phyloP scores from a whole-genome alignment of 2,888 invertebrate genomes.

The Lasioglossum pauxillum region DNA sequence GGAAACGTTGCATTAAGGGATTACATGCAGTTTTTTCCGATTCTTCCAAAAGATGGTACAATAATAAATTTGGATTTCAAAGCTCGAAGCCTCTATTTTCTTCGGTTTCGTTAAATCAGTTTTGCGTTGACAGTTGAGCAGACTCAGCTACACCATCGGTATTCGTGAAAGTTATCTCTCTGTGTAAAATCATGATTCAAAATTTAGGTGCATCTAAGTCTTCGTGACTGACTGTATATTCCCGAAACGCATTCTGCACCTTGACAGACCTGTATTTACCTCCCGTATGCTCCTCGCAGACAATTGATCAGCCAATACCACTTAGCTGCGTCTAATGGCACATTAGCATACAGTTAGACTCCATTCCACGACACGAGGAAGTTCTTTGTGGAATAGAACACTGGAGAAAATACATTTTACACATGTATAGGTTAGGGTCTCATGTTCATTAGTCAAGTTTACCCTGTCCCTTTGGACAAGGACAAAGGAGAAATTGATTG shows the following conservation, averaged over 20 bases:
- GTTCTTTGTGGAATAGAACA: neutral
- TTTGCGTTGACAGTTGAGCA: no score
- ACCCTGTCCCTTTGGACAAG: neutral
- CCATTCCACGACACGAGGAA: neutral
- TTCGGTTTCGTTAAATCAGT: no score
- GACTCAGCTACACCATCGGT: no score
- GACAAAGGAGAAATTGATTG: conserved; percentile 8
- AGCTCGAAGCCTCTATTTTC: neutral
- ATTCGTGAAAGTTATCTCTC: no score
- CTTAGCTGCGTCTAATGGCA: neutral
- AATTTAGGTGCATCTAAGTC: neutral
- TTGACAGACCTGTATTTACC: conserved; percentile 7
- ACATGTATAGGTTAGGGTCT: neutral
- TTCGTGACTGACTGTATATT: neutral
- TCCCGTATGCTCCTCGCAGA: neutral
- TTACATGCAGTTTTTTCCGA: neutral
- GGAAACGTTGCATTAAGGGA: neutral
- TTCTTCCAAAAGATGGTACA: neutral
- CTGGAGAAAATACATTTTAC: neutral
- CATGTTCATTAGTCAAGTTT: neutral
- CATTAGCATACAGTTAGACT: neutral
- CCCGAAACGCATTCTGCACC: neutral
- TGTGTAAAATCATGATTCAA: neutral
- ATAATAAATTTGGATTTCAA: neutral
- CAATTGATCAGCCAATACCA: neutral